Evolutionary conservation across 2,797 vertebrate species (phyloP), one percentile per base, ranked within the genome.

Genomic region (Harpagifer antarcticus): DNA sequence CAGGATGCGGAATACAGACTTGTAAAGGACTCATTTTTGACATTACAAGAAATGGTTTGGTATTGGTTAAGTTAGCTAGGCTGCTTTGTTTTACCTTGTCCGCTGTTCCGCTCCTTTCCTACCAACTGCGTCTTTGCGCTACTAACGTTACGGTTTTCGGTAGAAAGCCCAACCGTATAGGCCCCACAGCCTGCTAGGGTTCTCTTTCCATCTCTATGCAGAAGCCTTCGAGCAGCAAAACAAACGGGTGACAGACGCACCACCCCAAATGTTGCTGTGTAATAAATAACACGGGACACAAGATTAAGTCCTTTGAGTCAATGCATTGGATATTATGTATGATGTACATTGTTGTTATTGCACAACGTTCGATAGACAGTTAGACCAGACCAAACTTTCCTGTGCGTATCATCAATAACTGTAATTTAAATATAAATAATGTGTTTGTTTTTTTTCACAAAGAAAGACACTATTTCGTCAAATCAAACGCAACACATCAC

Each of bases 261-360:
- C 89, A 79, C 86, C 86, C 81, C 78, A 45, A 91, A 89, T 82
- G 81, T 31, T 83, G 86, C 86, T 86, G 88, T 85, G 89, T 88
- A 88, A 92, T 89, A 88, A 92, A 23, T 85, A 87, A 88, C 79
- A 83, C 70, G 40, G 65, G 56, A 61, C 69, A 33, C 47, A 12
- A 68, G 42, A 62, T 16, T 33, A 12, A 49, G 56, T 40, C 54
- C 33, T 44, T 45, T 50, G 4, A 72, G 33, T 61, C 62, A 63
- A 10, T 48, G 4, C 37, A 1, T 3, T 2, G 47, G 3, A 49
- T n/a, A 5, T 44, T 27, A 8, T 37, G 8, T 16, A 2, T 23
- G 4, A 2, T 23, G 4, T 23, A 8, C n/a, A n/a, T 27, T 56
- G 16, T n/a, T 54, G 15, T 19, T 50, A 42, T 15, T 44, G 15